Conservation (phyloP, 2,113 vertebrate genomes). For the Orientallactaga bullata region DNA sequence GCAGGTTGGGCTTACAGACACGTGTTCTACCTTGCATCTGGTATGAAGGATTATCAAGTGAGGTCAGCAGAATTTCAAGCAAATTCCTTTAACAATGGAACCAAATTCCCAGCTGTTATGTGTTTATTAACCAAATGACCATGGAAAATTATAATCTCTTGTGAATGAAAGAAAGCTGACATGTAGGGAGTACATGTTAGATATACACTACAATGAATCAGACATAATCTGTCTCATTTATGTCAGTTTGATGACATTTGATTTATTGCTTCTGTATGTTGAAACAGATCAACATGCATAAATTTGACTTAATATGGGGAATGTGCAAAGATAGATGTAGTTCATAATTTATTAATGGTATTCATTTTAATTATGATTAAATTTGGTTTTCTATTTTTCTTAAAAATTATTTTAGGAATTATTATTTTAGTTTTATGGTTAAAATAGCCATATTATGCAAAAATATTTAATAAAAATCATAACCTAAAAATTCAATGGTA, state of each 20-base stretch:
- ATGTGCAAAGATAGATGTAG: constrained; percentile 24
- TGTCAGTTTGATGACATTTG: constrained; percentile 57
- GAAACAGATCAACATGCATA: not conserved
- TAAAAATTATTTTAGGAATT: constrained; percentile 47
- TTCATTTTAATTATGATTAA: constrained; percentile 61
- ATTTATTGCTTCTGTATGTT: constrained; percentile 64
- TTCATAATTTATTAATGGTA: constrained; percentile 15
- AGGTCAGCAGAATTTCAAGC: no score
- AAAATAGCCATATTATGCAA: constrained; percentile 12
- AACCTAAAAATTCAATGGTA: constrained; percentile 30
- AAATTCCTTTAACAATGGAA: no score
- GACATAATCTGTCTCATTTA: constrained; percentile 48
- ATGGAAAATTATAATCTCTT: constrained; percentile 30
- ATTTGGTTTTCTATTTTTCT: constrained; percentile 32
- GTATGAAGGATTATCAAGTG: no score
- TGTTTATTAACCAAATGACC: not conserved
- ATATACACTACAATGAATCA: constrained; percentile 40
- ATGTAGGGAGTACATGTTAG: constrained; percentile 51
- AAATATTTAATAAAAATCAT: constrained; percentile 45
- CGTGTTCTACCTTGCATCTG: no score
- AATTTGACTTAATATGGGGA: constrained; percentile 59
- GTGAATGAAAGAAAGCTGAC: constrained; percentile 61
- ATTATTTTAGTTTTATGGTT: constrained; percentile 53
- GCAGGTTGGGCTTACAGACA: no score
- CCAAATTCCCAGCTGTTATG: not conserved